A percentile compares a stretch with the other conserved stretches of the same genome.
Conservation (phyloP, 2,113 vertebrate genomes). For the Myocastor coypus region DNA sequence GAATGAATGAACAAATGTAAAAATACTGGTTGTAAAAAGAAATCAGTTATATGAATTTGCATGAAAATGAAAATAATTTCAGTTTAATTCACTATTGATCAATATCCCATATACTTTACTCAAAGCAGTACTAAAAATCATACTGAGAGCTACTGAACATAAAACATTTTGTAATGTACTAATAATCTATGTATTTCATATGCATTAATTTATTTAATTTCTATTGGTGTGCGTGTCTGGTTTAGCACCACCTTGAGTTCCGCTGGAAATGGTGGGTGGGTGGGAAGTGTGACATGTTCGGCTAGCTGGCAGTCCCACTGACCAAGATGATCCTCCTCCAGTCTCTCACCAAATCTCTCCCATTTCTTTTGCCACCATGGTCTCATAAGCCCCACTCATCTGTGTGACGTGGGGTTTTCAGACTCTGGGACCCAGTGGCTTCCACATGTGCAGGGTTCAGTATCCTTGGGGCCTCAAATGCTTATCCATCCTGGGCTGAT, state of each 20-base stretch:
- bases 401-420: background rate
- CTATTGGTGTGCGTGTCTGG: background rate
- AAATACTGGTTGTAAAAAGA: constrained; percentile 32
- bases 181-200: background rate
- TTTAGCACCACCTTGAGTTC: no score
- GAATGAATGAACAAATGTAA: background rate
- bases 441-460: constrained; percentile 46
- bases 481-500: constrained; percentile 28
- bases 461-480: constrained; percentile 37
- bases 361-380: background rate
- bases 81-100: constrained; percentile 33
- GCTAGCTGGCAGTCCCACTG: no score
- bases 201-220: constrained; percentile 35
- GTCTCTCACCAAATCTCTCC: background rate
- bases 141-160: constrained; percentile 15
- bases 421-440: background rate
- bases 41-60: background rate
- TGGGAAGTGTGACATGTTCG: no score
- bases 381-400: background rate
- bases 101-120: constrained; percentile 18
- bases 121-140: background rate
- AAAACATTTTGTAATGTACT: constrained; percentile 11
- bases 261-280: no score
- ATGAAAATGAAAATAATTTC: constrained; percentile 47
- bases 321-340: background rate